Base-by-base conservation (phyloP, 2,888 invertebrate species). In the Argyra leucocephala region DNA sequence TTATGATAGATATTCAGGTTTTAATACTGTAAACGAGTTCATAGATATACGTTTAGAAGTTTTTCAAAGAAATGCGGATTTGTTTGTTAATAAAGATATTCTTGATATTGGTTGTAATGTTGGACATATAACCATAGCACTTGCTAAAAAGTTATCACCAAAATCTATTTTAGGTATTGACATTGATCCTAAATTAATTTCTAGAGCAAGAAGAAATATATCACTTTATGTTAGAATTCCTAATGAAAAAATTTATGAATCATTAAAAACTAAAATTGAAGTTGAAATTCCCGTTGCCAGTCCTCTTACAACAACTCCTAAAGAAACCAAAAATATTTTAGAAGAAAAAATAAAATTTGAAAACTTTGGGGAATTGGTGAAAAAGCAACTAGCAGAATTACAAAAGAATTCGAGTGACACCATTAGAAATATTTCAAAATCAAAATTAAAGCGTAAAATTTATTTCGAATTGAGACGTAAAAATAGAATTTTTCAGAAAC, bases 91-190 rank as follows among this genome's bases (percentile, higher is more conserved):
- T 69, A 96, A 93, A 80, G 92, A 94, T 79, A 89, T 98, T 61
- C 82, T 99, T 69, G 99, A 99, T 76, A 91, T 99, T 75, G 99
- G 99, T 21, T 99, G 98, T 80, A 99, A 99, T 81, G 91, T 94
- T 67, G 99, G 99, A 1, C 93, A 96, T 76, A 86, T 99, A 71
- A 95, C 98, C 12, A 84, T 97, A 58, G 88, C 90, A 0, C 85
- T 99, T 63, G 98, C 95, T 0, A 84, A 91, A 69, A 90, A 93
- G 73, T 88, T 93, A 71, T 84, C 86, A 48, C 96, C 97, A 3
- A 86, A 86, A 69, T 89, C 90, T 70, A 89, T 97, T 66, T 84
- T 91, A 66, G 99, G 98, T 67, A 88, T 98, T 71, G 98, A 99
- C 77, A 97, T 99, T 72, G 98, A 99, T 82, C 84, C 87, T 24